Percentiles rank a stretch among this genome's conserved stretches.
Conservation (phyloP, 2,113 vertebrate genomes). For the Theristicus caerulescens region DNA sequence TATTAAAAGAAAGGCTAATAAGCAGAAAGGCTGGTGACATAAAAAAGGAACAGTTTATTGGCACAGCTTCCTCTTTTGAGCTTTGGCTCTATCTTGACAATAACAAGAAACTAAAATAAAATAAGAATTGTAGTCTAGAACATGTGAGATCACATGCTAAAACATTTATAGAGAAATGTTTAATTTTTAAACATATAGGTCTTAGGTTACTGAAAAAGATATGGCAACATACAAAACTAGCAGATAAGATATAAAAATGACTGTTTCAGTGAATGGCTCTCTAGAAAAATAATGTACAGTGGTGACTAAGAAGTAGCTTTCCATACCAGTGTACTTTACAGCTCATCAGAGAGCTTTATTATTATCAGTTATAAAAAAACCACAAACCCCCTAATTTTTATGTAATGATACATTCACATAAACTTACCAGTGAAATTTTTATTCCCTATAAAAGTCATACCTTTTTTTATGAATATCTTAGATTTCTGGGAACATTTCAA, state of each 20-base stretch:
- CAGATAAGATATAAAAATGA: constrained; percentile 5
- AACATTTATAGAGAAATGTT: constrained; percentile 1
- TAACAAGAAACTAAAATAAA: not conserved
- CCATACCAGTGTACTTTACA: constrained; percentile 26
- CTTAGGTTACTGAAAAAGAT: not conserved
- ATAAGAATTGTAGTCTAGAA: not conserved
- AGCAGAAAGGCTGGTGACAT: not conserved
- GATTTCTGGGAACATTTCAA: constrained; percentile 9
- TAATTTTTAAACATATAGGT: not conserved
- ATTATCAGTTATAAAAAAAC: constrained; percentile 30
- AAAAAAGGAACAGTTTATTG: not conserved
- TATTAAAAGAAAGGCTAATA: not conserved
- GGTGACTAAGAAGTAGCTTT: constrained; percentile 26
- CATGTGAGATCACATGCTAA: not conserved
- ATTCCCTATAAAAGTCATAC: constrained; percentile 20
- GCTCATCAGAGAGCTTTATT: constrained; percentile 47
- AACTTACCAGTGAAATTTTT: constrained; percentile 16
- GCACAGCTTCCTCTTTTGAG: not conserved
- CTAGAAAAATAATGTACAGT: constrained; percentile 6
- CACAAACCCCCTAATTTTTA: not conserved
- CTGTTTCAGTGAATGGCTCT: not conserved
- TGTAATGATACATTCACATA: constrained; percentile 31
- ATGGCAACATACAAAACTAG: not conserved
- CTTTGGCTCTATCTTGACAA: not conserved
- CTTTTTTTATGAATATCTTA: constrained; percentile 29